phyloP scores from a whole-genome alignment of 2,888 invertebrate species.

The Drosophila pseudotakahashii region DNA sequence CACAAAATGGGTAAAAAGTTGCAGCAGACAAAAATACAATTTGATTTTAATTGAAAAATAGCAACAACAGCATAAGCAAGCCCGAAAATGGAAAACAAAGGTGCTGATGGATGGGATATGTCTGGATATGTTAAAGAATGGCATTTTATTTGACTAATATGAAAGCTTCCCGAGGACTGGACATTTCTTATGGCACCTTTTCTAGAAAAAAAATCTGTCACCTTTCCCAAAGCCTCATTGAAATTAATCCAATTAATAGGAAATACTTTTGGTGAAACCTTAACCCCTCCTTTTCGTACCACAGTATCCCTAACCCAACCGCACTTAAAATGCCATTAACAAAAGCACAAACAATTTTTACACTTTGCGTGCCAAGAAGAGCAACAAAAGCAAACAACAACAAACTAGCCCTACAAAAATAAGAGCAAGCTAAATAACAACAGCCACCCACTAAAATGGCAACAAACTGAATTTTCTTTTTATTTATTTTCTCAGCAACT shows the following conservation, averaged over 20 bases:
- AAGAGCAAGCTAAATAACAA: conserved; percentile 35
- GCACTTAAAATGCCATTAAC: conserved; percentile 78
- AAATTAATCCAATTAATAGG: conserved; percentile 77
- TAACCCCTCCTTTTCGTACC: not conserved
- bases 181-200: not conserved
- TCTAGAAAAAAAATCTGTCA: not conserved
- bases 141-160: not conserved
- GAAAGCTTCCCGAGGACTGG: not conserved
- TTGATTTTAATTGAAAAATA: conserved; percentile 82
- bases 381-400: conserved; percentile 46
- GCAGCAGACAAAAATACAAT: conserved; percentile 71
- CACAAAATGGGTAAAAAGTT: conserved; percentile 47
- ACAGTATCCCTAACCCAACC: conserved; percentile 1
- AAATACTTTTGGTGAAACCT: conserved; percentile 28
- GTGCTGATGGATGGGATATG: conserved; percentile 8
- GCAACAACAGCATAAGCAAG: conserved; percentile 14
- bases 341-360: conserved; percentile 69
- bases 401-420: conserved; percentile 26
- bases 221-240: conserved; percentile 33
- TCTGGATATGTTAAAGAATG: not conserved
- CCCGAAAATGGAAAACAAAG: conserved; percentile 1
- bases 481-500: conserved; percentile 76
- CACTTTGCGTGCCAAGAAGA: conserved; percentile 62
- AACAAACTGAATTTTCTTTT: conserved; percentile 60
- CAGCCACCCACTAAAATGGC: conserved; percentile 50